A percentile compares a stretch with the other conserved stretches of the same genome.
These are phyloP conservation scores for Scartelaos histophorus DNA, from an alignment of 2,113 vertebrate species.

Conservation along the genomic window DNA sequence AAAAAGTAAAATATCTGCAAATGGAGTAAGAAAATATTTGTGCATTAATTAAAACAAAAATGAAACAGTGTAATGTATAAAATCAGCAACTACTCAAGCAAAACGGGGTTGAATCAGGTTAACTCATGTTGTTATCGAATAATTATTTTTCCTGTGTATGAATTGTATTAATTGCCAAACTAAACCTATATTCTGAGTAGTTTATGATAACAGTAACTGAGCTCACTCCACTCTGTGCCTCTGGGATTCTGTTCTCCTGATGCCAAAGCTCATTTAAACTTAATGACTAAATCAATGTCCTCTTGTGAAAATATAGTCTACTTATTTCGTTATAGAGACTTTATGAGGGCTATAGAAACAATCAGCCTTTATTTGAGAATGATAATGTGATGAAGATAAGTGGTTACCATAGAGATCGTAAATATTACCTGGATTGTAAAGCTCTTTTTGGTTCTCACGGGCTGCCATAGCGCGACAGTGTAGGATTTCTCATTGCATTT, in stretches of 20 bases:
- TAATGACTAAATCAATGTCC: not conserved
- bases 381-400: not conserved
- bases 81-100: too few species aligned
- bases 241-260: not conserved
- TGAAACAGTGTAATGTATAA: too few species aligned
- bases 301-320: not conserved
- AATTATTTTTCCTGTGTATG: not conserved
- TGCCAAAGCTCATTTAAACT: conserved; percentile 17
- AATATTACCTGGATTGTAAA: not conserved
- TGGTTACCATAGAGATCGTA: not conserved
- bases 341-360: not conserved
- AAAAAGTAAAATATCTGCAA: too few species aligned
- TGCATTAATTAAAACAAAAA: too few species aligned
- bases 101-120: not conserved
- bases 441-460: not conserved
- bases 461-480: not conserved
- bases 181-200: not conserved
- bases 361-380: not conserved
- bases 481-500: not conserved
- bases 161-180: not conserved
- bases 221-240: not conserved
- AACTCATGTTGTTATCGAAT: not conserved
- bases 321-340: not conserved
- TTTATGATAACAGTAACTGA: not conserved
- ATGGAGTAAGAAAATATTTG: too few species aligned